A percentile compares a stretch with the other conserved stretches of the same genome.
Evolutionary conservation across 2,113 vertebrate species (phyloP).

Genomic region (Syngnathus typhle): DNA sequence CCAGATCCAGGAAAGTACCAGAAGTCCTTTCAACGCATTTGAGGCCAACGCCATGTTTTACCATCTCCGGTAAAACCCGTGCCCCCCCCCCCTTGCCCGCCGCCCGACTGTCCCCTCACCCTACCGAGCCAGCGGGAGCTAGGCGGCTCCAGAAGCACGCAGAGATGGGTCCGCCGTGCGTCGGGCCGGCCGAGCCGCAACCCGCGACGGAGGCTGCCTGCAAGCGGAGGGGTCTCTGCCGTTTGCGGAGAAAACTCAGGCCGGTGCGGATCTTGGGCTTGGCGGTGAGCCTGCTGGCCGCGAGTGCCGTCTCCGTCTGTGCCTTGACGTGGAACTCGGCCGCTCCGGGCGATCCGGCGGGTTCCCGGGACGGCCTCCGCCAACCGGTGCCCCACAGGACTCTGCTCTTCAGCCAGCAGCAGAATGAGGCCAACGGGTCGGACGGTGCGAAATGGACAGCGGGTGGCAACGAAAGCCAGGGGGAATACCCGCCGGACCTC

Average conservation of each 20-base stretch:
- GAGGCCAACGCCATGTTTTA: slow-evolving; percentile 52
- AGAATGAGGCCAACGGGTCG: slow-evolving; percentile 66
- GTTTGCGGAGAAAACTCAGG: slow-evolving; percentile 82
- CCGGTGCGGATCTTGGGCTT: slow-evolving; percentile 80
- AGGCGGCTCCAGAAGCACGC: slow-evolving; percentile 36
- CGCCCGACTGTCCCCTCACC: slow-evolving; percentile 23
- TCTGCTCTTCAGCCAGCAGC: slow-evolving; percentile 80
- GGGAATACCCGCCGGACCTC: slow-evolving; percentile 85
- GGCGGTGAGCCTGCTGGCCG: slow-evolving; percentile 78
- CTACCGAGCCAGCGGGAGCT: slow-evolving; percentile 35
- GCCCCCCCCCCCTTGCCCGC: neutral
- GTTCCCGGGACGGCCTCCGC: slow-evolving; percentile 52
- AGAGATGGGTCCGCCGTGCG: slow-evolving; percentile 56
- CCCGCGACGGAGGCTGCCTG: slow-evolving; percentile 33
- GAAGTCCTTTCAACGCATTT: slow-evolving; percentile 45
- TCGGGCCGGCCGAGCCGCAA: slow-evolving; percentile 33
- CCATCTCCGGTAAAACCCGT: slow-evolving; percentile 40
- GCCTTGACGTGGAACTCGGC: slow-evolving; percentile 82
- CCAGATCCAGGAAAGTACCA: slow-evolving; percentile 61
- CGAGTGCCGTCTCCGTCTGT: slow-evolving; percentile 83
- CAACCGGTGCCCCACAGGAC: slow-evolving; percentile 76
- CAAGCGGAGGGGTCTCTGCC: slow-evolving; percentile 60
- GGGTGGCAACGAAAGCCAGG: slow-evolving; percentile 67
- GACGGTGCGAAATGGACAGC: slow-evolving; percentile 67
- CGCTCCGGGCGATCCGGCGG: slow-evolving; percentile 50